Evolutionary conservation across 2,113 vertebrate genomes (phyloP).

Genomic region (Pteruthius melanotis): DNA sequence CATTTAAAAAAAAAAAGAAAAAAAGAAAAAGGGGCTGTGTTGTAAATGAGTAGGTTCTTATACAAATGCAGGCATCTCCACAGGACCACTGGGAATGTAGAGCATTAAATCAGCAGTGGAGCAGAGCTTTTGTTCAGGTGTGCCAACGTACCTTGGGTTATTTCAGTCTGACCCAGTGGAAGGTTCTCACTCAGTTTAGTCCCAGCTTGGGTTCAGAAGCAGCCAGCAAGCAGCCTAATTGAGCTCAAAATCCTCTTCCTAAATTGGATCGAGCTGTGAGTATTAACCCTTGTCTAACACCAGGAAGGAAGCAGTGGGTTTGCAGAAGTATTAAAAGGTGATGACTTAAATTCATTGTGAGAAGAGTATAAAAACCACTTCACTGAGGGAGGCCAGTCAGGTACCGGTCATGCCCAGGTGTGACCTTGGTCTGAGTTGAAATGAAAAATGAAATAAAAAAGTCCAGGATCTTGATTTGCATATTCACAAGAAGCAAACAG

Average conservation of each 20-base stretch:
- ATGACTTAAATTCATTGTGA: constrained; percentile 41
- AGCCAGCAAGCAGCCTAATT: neutral
- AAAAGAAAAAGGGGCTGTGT: neutral
- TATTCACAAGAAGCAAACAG: neutral
- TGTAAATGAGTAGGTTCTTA: neutral
- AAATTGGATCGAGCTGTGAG: constrained; percentile 49
- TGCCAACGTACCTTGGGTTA: neutral
- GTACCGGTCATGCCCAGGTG: neutral
- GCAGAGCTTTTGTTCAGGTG: constrained; percentile 1
- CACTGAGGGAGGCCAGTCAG: neutral
- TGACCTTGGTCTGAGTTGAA: neutral
- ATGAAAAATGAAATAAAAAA: neutral
- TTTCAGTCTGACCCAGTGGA: constrained; percentile 7
- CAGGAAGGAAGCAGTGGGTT: constrained; percentile 55
- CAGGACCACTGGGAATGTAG: neutral
- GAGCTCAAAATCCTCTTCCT: constrained; percentile 53
- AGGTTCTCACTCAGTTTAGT: constrained; percentile 22
- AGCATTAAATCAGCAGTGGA: neutral
- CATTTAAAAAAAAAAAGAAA: neutral
- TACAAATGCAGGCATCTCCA: neutral
- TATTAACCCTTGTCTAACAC: constrained; percentile 45
- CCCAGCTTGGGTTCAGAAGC: constrained; percentile 5
- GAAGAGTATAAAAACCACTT: neutral
- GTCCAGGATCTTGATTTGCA: neutral
- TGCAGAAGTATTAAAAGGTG: constrained; percentile 47